Evolutionary conservation across 2,888 invertebrate genomes (phyloP), one percentile per base, ranked within the genome.

Genomic region (Eupelmus urozonus): DNA sequence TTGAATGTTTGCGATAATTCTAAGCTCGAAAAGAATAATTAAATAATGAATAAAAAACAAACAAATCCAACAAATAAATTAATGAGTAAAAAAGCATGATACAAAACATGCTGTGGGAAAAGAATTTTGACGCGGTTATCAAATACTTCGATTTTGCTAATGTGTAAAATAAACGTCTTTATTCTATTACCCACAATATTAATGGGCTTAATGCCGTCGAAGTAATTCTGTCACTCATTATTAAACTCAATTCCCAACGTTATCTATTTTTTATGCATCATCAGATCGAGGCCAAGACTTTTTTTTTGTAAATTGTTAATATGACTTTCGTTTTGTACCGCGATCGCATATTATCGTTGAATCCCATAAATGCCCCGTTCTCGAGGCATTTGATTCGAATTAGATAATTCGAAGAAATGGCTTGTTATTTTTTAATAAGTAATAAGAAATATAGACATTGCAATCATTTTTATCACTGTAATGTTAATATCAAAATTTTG

Each of bases 1-100:
- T 78, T 72, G 71, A 74, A 80, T 80, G 62, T 78, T 80, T 67
- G 79, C 65, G 73, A 80, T 80, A 69, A 76, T 76, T 80, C 65
- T 73, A 76, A 79, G 69, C 59, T 66, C 69, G 55, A 34, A 45
- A 45, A 45, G 16, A 45, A 45, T 45, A 45, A 45, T 13, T 45
- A 45, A 45, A 45, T 45, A 16, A 45, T 3, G 16, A 13, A 45
- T 13, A 13, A 69, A 72, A 53, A 49, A 51, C n/a, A 45, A 53
- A 80, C 29, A 45, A 57, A 63, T 34, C 34, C 55, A 29, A 51
- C 53, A 42, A 63, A 62, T n/a, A n/a, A n/a, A n/a, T n/a, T n/a
- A n/a, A n/a, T n/a, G n/a, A n/a, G n/a, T n/a, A 72, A 67, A 78
- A 73, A 73, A 53, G 42, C 65, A 55, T 65, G 20, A 60, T 55